Percentiles rank a stretch among this genome's conserved stretches.
Evolutionary conservation across 2,797 vertebrate species (phyloP).

Genomic region (Miichthys miiuy): DNA sequence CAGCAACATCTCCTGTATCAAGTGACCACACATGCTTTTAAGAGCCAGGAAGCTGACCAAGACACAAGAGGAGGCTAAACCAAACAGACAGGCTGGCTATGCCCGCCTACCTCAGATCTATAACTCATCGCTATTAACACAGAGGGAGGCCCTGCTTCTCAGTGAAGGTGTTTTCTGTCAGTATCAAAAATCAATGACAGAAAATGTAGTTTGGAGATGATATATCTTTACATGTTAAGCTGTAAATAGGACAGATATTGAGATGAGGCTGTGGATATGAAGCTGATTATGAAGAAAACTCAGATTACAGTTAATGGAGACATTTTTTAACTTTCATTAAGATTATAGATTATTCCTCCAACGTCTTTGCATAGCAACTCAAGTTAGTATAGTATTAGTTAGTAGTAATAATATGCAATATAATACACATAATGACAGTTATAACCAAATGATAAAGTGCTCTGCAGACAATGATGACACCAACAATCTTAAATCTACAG

Average conservation of each 20-base stretch:
- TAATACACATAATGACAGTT: neutral
- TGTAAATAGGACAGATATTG: neutral
- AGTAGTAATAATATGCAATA: no score
- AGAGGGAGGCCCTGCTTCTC: neutral
- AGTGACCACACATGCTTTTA: constrained; percentile 16
- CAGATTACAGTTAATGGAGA: no score
- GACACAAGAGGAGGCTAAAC: constrained; percentile 33
- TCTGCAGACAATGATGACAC: neutral
- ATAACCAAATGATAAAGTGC: neutral
- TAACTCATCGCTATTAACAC: constrained; percentile 19
- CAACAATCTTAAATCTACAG: neutral
- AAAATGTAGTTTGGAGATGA: neutral
- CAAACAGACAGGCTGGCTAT: constrained; percentile 44
- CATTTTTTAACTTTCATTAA: neutral
- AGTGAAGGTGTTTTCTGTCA: neutral
- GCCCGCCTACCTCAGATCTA: constrained; percentile 32
- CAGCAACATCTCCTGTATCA: constrained; percentile 44
- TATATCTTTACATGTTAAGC: neutral
- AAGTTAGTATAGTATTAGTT: neutral
- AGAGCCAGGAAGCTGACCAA: constrained; percentile 12
- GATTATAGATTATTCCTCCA: neutral
- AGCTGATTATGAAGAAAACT: no score
- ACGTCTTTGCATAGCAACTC: neutral
- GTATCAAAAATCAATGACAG: neutral
- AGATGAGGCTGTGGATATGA: neutral